A percentile compares a stretch with the other conserved stretches of the same genome.
Evolutionary conservation across 2,113 vertebrate genomes (phyloP).

Genomic region (Argyrosomus japonicus): DNA sequence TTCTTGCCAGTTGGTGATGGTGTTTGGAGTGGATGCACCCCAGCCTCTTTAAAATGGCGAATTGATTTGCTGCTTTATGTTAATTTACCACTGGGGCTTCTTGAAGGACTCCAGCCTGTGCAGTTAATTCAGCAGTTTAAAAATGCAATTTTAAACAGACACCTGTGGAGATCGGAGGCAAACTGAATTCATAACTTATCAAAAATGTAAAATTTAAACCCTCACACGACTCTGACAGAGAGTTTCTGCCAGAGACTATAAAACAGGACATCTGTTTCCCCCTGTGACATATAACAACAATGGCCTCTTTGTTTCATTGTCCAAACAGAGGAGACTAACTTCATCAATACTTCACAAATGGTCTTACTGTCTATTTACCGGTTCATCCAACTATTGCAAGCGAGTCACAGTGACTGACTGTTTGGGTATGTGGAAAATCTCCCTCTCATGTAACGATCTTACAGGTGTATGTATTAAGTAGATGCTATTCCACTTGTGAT

Average conservation of each 20-base stretch:
- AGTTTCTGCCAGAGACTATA: slow-evolving; percentile 20
- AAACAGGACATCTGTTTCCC: slow-evolving; percentile 49
- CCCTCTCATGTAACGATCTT: slow-evolving; percentile 5
- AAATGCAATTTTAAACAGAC: slow-evolving; percentile 1
- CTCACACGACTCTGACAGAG: neutral
- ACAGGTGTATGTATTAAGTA: neutral
- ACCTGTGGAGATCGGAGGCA: neutral
- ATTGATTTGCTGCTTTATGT: neutral
- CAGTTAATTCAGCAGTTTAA: neutral
- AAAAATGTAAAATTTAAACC: slow-evolving; percentile 50
- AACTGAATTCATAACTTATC: slow-evolving; percentile 4
- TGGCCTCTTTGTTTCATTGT: slow-evolving; percentile 25
- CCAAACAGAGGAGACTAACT: neutral
- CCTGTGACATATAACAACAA: slow-evolving; percentile 26
- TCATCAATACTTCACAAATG: neutral
- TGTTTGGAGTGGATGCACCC: too few species aligned
- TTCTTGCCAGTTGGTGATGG: neutral
- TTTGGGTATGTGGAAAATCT: slow-evolving; percentile 6
- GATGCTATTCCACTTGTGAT: neutral
- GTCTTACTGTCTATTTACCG: neutral
- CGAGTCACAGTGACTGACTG: neutral
- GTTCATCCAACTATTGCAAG: neutral
- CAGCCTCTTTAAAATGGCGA: too few species aligned
- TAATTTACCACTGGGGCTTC: neutral
- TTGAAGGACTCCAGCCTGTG: neutral